These are phyloP conservation scores for Equus quagga DNA, from an alignment of 2,113 vertebrate species.

Conservation along the genomic window DNA sequence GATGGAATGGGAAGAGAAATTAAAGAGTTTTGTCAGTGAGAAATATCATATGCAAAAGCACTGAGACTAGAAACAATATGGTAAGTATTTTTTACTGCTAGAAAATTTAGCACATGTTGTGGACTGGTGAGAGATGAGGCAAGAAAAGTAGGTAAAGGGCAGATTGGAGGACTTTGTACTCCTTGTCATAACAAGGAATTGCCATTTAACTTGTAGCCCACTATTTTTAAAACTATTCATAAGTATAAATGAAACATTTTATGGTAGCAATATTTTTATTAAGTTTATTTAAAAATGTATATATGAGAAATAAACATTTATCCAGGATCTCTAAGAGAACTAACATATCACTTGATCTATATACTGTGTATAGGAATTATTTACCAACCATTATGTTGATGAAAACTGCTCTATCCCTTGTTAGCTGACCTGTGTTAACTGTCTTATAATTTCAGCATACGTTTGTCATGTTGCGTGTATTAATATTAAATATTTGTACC, in stretches of 20 bases:
- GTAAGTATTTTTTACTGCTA: neutral
- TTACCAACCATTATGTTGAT: neutral
- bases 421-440: neutral
- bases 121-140: neutral
- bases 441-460: neutral
- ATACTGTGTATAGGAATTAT: neutral
- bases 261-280: neutral
- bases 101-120: neutral
- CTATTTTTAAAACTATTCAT: neutral
- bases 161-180: neutral
- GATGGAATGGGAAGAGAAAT: neutral
- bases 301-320: neutral
- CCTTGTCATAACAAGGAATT: neutral
- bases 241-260: conserved; percentile 7
- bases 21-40: neutral
- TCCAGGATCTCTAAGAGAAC: neutral
- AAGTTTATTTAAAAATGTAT: conserved; percentile 18
- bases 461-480: neutral
- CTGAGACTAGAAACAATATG: neutral
- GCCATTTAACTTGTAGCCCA: neutral
- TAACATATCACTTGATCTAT: neutral
- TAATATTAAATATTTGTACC: neutral
- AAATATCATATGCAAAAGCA: neutral
- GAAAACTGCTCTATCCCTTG: neutral
- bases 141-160: neutral